Conservation (phyloP, 2,113 vertebrate genomes). For the human region DNA sequence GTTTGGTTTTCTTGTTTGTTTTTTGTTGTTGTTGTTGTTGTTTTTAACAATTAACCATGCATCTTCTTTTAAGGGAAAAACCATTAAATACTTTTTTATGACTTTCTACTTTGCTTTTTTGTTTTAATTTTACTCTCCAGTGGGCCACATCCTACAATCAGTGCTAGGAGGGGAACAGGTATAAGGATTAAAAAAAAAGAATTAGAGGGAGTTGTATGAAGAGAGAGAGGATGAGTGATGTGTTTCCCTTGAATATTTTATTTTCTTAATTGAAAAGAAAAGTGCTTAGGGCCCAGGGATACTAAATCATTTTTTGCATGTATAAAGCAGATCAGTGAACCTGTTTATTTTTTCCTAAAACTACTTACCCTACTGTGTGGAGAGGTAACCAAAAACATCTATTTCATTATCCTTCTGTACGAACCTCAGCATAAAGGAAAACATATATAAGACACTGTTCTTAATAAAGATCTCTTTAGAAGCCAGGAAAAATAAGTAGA, state of each 20-base stretch:
- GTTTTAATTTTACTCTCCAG: conserved; percentile 80
- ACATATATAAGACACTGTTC: not conserved
- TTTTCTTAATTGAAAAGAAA: conserved; percentile 70
- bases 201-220: conserved; percentile 54
- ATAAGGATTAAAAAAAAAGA: conserved; percentile 69
- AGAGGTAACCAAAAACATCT: not conserved
- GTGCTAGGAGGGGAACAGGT: conserved; percentile 48
- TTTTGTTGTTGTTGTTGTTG: not conserved
- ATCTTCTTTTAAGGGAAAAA: conserved; percentile 69
- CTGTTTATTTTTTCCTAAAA: conserved; percentile 46
- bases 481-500: not conserved
- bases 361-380: not conserved
- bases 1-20: too few species aligned
- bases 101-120: conserved; percentile 72
- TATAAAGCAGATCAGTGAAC: conserved; percentile 48
- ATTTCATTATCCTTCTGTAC: not conserved
- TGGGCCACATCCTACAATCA: conserved; percentile 70
- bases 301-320: not conserved
- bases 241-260: conserved; percentile 61
- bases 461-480: not conserved
- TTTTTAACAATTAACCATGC: conserved; percentile 55
- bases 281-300: not conserved
- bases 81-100: conserved; percentile 69
- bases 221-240: conserved; percentile 26
- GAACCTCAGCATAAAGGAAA: not conserved